Evolutionary conservation across 64 coral and sea anemone species (phyloP), one percentile per base, ranked within the genome.

Genomic region (Dendrophyllia cribrosa): DNA sequence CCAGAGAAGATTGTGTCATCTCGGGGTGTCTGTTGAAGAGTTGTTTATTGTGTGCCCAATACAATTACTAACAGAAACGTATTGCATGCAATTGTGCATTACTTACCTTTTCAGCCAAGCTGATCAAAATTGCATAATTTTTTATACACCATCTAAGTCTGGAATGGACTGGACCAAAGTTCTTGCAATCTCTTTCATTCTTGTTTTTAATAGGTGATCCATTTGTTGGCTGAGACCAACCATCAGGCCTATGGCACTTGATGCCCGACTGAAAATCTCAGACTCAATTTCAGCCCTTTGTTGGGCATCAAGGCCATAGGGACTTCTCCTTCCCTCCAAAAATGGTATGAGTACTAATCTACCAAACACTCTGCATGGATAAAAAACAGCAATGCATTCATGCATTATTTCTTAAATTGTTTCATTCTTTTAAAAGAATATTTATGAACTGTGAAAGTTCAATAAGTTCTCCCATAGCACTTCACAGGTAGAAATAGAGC

Each of bases 91-190:
- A n/a, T n/a, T n/a, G n/a, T n/a, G n/a, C n/a, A n/a, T n/a, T n/a
- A n/a, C n/a, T 64, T 75, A 88, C 86, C 71, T 88, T 88, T 88
- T 88, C 86, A 19, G 70, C 86, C 19, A 76, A 88, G 9, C 71
- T 26, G 8, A 75, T 88, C 10, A 88, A 60, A 22, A 75, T 13
- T 4, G 86, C 52, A 44, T 88, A 26, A 4, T 24, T 24, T 58
- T 88, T 14, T 59, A 4, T 4, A 64, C 61, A 64, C 20, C 86
- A 43, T 88, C 86, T 14, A 88, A 55, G 8, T 74, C 52, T 20
- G 56, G 67, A 4, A 74, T 26, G 51, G 47, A 50, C 8, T 24
- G 21, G 4, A 6, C 51, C 69, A 88, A 75, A 21, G 2, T 11
- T 3, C 9, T 43, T 59, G 47, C 7, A 7, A 76, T 45, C 65